A percentile compares a stretch with the other conserved stretches of the same genome.
phyloP scores from a whole-genome alignment of 2,113 vertebrate genomes.

The Protobothrops flavoviridis region DNA sequence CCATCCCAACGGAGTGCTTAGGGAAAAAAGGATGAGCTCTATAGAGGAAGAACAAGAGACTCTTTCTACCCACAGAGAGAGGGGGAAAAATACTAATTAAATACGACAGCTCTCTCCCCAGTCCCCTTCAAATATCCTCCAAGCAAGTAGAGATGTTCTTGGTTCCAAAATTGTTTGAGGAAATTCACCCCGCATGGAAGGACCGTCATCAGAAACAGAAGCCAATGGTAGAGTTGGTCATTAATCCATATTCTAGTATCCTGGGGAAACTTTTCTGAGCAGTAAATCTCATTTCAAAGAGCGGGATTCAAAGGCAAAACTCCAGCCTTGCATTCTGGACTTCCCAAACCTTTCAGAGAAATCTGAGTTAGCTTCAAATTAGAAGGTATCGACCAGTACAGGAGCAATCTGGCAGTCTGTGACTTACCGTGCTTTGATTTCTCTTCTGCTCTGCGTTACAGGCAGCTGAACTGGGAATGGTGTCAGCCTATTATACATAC shows the following conservation, averaged over 20 bases:
- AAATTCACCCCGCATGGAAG: background rate
- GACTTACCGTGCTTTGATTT: slow-evolving; percentile 55
- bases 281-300: background rate
- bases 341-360: no score
- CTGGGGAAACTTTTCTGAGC: background rate
- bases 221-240: no score
- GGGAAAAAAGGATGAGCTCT: no score
- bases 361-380: background rate
- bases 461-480: slow-evolving; percentile 97
- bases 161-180: background rate
- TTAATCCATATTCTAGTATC: background rate
- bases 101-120: background rate
- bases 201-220: background rate
- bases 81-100: background rate
- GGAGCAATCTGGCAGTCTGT: background rate
- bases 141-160: background rate
- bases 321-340: background rate
- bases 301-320: background rate
- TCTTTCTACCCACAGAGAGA: background rate
- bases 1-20: background rate
- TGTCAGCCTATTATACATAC: slow-evolving; percentile 96
- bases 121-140: background rate
- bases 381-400: background rate
- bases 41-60: background rate
- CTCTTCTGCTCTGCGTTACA: slow-evolving; percentile 69